Evolutionary conservation across 2,113 vertebrate species (phyloP).

Genomic region (Cottus gobio): DNA sequence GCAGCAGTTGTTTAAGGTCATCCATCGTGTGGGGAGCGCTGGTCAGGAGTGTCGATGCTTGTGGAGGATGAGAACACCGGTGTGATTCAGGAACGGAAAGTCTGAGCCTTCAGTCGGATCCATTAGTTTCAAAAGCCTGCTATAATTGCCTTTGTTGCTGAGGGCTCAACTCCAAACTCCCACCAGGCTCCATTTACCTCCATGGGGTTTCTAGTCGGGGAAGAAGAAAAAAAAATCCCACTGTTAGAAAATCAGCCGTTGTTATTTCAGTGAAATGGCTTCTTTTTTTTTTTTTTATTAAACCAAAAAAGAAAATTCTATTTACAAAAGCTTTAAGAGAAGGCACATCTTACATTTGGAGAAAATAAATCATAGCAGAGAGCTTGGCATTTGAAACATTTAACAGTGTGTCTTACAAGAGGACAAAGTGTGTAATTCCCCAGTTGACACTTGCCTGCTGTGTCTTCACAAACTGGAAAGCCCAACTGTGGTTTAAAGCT

Average conservation of each 20-base stretch:
- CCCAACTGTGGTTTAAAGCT: not conserved
- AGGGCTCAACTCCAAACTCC: constrained; percentile 71
- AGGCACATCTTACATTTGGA: not conserved
- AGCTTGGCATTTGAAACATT: not conserved
- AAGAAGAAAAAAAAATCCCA: constrained; percentile 24
- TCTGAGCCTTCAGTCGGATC: constrained; percentile 60
- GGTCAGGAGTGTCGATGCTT: constrained; percentile 43
- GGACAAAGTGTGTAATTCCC: not conserved
- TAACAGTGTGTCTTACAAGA: not conserved
- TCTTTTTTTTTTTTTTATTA: not conserved
- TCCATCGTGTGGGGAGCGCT: constrained; percentile 25
- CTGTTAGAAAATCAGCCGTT: constrained; percentile 46
- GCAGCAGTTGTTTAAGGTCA: constrained; percentile 50
- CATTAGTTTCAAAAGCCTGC: constrained; percentile 72
- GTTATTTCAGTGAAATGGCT: not conserved
- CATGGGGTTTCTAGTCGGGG: constrained; percentile 39
- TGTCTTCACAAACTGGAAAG: not conserved
- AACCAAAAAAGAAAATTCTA: not conserved
- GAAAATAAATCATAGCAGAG: not conserved
- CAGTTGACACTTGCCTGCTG: not conserved
- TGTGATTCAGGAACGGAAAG: constrained; percentile 57
- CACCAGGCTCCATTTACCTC: constrained; percentile 64
- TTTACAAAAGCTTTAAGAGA: not conserved
- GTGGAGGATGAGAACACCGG: constrained; percentile 48
- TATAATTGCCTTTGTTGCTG: constrained; percentile 78